Conservation (phyloP, 92 coral and sea anemone species). For the Desmophyllum pertusum region DNA sequence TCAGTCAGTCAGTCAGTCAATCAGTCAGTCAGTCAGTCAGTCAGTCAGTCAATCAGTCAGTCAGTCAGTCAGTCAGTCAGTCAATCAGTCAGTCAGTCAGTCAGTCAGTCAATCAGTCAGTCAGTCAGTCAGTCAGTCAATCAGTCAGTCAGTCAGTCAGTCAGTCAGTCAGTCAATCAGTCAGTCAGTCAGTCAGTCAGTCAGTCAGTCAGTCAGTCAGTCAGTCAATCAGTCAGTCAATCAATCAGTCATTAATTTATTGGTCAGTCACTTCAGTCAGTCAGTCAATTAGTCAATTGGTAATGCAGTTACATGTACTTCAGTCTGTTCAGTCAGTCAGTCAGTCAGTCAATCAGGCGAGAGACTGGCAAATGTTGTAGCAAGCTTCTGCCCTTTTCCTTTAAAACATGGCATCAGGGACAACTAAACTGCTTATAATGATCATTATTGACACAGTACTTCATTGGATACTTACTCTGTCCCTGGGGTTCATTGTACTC, state of each 20-base stretch:
- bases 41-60: not conserved
- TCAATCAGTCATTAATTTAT: too few species aligned
- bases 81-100: not conserved
- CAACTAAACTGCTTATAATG: too few species aligned
- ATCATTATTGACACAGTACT: too few species aligned
- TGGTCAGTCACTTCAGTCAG: too few species aligned
- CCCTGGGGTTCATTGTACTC: conserved; percentile 65
- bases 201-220: not conserved
- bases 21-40: not conserved
- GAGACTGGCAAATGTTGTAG: too few species aligned
- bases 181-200: not conserved
- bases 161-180: not conserved
- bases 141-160: not conserved
- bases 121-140: not conserved
- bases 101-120: not conserved
- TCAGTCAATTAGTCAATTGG: too few species aligned
- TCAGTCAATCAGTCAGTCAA: too few species aligned
- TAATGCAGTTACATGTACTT: too few species aligned
- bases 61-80: not conserved
- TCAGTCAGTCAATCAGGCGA: too few species aligned
- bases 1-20: not conserved
- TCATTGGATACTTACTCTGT: conserved; percentile 44
- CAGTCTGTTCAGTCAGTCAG: too few species aligned
- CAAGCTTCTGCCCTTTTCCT: too few species aligned
- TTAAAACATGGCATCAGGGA: too few species aligned